These are phyloP conservation scores for Choristoneura rosaceana DNA, from an alignment of 2,888 invertebrate genomes.

Conservation along the genomic window DNA sequence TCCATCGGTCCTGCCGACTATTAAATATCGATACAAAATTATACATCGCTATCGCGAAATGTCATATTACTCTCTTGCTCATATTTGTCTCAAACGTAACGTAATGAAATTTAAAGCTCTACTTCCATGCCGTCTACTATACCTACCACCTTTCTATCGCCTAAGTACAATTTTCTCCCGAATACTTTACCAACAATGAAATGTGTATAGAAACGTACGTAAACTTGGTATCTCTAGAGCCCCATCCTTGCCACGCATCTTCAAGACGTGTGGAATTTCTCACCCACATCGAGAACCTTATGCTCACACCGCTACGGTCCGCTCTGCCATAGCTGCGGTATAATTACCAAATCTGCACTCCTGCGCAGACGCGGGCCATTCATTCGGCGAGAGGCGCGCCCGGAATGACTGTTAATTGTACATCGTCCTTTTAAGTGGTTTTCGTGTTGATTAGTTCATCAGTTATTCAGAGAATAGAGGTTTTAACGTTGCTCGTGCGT, in stretches of 20 bases:
- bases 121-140: no score
- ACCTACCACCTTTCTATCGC: no score
- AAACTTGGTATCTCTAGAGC: neutral
- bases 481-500: neutral
- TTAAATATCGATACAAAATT: neutral
- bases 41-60: neutral
- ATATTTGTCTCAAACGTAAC: no score
- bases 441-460: slow-evolving; percentile 36
- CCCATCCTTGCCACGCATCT: neutral
- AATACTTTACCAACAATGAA: no score
- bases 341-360: slow-evolving; percentile 21
- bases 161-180: no score
- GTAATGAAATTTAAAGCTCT: no score
- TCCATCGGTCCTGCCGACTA: neutral
- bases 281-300: neutral
- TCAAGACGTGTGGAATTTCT: neutral
- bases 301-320: neutral
- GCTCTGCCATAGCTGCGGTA: neutral
- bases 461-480: neutral
- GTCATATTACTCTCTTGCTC: no score
- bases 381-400: slow-evolving; percentile 15
- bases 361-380: slow-evolving; percentile 17
- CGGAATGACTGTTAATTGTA: slow-evolving; percentile 33
- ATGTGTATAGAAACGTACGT: no score
- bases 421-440: slow-evolving; percentile 19